Base-by-base conservation (phyloP, 2,113 vertebrate species). In the Odobenus rosmarus region DNA sequence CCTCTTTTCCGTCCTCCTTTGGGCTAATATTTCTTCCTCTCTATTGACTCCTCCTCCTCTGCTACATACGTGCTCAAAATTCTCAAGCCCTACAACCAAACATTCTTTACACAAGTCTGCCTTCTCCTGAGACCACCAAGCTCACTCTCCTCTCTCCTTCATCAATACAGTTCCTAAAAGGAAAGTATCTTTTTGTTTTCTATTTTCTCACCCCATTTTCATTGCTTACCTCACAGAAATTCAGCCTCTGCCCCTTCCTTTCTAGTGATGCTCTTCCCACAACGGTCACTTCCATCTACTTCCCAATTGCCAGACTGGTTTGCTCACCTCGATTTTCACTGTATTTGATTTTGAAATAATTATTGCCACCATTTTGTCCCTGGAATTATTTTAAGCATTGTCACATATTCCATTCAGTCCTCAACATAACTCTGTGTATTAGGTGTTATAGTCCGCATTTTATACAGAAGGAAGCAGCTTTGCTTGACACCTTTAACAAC, bases 271-370 rank as follows among this genome's bases (percentile, higher is more conserved):
- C 42, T 49, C 9, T 89, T 80, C 23, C 36, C 13, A 19, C 31
- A 26, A 3, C 49, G 31, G 13, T 39, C 28, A 74, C 33, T 15
- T 21, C 15, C 11, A 57, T 49, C 36, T 21, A 14, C 79, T 74
- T 88, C 39, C 9, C 85, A 49, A 59, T 23, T 31, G n/a, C 51
- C 76, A 62, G n/a, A 61, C 16, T 26, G 16, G 15, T 85, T 53
- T 88, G 36, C 36, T 93, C 23, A 82, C 82, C 24, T 77, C 42
- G 15, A 19, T 96, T 69, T 49, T 83, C 39, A 71, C 16, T 36
- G 15, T 59, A 46, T 62, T 93, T 81, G 36, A 79, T 83, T 93
- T 71, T n/a, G 51, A 96, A 96, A 82, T 55, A 77, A 90, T 81
- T 79, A 62, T 57, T 89, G 57, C 33, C 36, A 26, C 31, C 31